Evolutionary conservation across 2,113 vertebrate genomes (phyloP).

Genomic region (Pomatostomus ruficeps): DNA sequence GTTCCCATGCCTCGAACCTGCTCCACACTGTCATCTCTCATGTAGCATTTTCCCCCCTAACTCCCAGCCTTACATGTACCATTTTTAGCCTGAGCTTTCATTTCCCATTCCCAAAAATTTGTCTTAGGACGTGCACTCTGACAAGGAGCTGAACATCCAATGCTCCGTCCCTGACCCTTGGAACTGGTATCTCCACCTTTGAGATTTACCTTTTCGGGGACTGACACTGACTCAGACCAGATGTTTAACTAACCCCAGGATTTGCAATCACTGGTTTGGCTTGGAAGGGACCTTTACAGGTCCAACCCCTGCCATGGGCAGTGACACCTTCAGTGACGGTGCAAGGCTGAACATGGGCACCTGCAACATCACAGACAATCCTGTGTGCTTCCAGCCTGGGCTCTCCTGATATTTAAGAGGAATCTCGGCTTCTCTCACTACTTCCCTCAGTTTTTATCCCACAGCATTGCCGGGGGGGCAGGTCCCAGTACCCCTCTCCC

Average conservation of each 20-base stretch:
- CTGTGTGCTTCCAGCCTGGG: background rate
- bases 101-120: background rate
- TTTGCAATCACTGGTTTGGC: background rate
- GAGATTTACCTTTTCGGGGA: background rate
- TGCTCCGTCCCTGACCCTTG: background rate
- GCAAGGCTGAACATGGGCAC: background rate
- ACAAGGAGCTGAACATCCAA: background rate
- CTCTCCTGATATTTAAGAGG: background rate
- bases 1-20: background rate
- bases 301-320: background rate
- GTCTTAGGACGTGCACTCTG: background rate
- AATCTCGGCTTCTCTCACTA: background rate
- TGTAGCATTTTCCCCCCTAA: fast-evolving
- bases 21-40: background rate
- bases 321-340: background rate
- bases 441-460: background rate
- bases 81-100: background rate
- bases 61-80: background rate
- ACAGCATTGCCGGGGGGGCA: background rate
- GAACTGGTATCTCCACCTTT: background rate
- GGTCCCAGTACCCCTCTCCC: background rate
- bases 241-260: background rate
- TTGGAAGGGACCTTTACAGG: background rate
- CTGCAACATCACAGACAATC: background rate
- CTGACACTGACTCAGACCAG: background rate